Percentiles rank a stretch among this genome's conserved stretches.
These are phyloP conservation scores for Polypedilum vanderplanki DNA, from an alignment of 1,140 invertebrate species.

Conservation along the genomic window DNA sequence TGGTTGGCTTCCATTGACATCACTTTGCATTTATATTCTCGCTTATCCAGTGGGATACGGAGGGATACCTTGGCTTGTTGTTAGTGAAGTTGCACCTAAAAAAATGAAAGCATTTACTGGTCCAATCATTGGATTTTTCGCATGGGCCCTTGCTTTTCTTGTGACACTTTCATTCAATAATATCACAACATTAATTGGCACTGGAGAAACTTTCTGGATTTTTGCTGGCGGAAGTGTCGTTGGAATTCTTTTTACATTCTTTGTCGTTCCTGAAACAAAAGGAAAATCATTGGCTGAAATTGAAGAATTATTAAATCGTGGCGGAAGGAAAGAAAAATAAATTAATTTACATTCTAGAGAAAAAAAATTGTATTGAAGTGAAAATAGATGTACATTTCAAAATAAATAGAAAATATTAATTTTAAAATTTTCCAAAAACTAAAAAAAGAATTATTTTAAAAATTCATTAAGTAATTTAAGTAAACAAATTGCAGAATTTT, in stretches of 20 bases:
- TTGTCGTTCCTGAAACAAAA: constrained; percentile 83
- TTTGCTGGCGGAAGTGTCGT: constrained; percentile 64
- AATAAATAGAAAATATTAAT: no score
- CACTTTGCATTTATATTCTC: constrained; percentile 66
- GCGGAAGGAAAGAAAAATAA: background rate
- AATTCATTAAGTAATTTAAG: no score
- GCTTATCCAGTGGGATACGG: constrained; percentile 70
- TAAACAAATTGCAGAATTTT: no score
- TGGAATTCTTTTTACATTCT: constrained; percentile 66
- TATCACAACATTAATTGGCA: constrained; percentile 51
- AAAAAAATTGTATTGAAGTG: no score
- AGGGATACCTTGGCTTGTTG: constrained; percentile 73
- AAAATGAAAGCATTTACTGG: constrained; percentile 69
- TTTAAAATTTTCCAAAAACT: no score
- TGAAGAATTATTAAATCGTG: constrained; percentile 50
- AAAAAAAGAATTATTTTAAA: no score
- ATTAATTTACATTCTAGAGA: background rate
- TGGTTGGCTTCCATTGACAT: constrained; percentile 62
- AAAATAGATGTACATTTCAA: no score
- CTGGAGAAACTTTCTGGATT: constrained; percentile 69
- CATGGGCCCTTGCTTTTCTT: constrained; percentile 73
- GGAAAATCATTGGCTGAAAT: constrained; percentile 82
- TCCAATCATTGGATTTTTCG: constrained; percentile 64
- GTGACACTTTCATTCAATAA: constrained; percentile 70
- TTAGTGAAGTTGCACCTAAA: constrained; percentile 66